Percentiles rank a stretch among this genome's conserved stretches.
Conservation (phyloP, 2,888 invertebrate genomes). For the Calameuta filiformis region DNA sequence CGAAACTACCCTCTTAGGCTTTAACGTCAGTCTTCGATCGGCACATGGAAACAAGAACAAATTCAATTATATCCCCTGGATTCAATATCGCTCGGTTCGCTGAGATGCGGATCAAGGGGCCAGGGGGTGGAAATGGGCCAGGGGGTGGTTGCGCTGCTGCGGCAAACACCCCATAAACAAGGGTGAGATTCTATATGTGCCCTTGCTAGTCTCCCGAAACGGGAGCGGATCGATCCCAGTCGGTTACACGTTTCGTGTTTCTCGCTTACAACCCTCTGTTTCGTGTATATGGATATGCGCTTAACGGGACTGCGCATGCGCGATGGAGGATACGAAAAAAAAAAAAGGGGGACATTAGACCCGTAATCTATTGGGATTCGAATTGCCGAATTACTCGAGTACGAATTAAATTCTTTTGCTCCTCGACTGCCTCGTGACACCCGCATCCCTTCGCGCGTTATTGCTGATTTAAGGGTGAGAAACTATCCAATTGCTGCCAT, state of each 20-base stretch:
- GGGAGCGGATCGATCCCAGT: constrained; percentile 24
- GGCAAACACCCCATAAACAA: constrained; percentile 54
- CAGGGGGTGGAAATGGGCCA: constrained; percentile 1
- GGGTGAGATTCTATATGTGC: constrained; percentile 47
- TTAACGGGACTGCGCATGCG: neutral
- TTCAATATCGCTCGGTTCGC: constrained; percentile 42
- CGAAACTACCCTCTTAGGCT: neutral
- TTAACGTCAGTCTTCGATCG: constrained; percentile 42
- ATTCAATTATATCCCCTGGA: constrained; percentile 52
- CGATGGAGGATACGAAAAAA: too few relatives aligned
- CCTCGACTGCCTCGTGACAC: neutral
- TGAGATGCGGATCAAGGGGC: constrained; percentile 22
- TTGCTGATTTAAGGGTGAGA: constrained; percentile 32
- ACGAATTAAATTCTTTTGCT: constrained; percentile 46
- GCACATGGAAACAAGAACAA: constrained; percentile 51
- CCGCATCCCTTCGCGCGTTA: constrained; percentile 16
- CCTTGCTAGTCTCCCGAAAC: constrained; percentile 24
- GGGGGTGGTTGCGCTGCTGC: constrained; percentile 29
- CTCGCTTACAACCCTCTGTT: neutral
- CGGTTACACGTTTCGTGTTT: constrained; percentile 15
- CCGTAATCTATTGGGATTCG: constrained; percentile 40
- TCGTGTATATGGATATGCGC: constrained; percentile 5
- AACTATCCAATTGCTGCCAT: neutral
- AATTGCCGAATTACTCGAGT: constrained; percentile 42
- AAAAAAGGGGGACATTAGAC: constrained; percentile 22